phyloP scores from a whole-genome alignment of 2,888 invertebrate genomes.

The Drosophila algonquin region DNA sequence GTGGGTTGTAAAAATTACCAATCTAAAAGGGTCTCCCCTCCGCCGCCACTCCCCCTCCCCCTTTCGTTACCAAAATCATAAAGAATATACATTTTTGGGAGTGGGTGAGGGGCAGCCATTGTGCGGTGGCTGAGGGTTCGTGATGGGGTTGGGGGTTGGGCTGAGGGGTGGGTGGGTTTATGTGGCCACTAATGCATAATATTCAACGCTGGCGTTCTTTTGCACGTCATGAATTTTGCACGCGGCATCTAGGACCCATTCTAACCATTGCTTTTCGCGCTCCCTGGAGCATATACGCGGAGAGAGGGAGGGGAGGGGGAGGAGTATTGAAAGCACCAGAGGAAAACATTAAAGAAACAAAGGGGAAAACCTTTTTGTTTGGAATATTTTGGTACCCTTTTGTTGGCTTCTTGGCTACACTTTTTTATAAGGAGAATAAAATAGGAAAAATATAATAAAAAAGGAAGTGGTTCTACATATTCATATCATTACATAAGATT shows the following conservation, averaged over 20 bases:
- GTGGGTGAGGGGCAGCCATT: slow-evolving; percentile 21
- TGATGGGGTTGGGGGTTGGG: no score
- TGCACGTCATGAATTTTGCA: slow-evolving; percentile 75
- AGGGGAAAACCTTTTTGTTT: no score
- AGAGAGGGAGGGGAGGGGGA: no score
- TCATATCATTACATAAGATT: no score
- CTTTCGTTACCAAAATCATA: slow-evolving; percentile 44
- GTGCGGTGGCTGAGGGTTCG: slow-evolving; percentile 11
- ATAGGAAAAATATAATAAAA: no score
- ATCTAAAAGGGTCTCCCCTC: slow-evolving; percentile 11
- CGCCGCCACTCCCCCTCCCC: slow-evolving; percentile 6
- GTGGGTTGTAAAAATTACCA: slow-evolving; percentile 56
- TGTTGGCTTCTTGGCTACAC: no score
- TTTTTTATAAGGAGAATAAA: no score
- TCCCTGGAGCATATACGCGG: slow-evolving; percentile 2
- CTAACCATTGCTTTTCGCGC: slow-evolving; percentile 13
- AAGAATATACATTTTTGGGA: slow-evolving; percentile 48
- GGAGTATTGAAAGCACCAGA: slow-evolving; percentile 16
- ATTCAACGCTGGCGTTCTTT: slow-evolving; percentile 64
- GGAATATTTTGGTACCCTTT: no score
- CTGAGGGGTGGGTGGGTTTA: slow-evolving; percentile 14
- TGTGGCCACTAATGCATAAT: slow-evolving; percentile 68
- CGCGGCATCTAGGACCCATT: slow-evolving; percentile 30
- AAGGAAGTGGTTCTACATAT: no score
- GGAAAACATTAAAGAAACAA: no score